phyloP scores from a whole-genome alignment of 1,140 invertebrate genomes.

The Drosophila ironensis region DNA sequence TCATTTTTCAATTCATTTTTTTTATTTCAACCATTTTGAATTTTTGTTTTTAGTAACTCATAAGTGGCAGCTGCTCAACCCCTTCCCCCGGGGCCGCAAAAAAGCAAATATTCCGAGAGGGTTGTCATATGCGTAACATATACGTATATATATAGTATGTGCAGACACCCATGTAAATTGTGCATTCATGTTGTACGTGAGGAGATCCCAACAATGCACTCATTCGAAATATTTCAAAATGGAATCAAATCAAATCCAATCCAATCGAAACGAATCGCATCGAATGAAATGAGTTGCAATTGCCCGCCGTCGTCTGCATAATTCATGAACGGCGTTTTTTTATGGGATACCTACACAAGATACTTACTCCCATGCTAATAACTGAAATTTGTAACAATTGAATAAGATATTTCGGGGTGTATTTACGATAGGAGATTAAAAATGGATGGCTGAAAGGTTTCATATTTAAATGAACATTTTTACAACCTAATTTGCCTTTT shows the following conservation, averaged over 20 bases:
- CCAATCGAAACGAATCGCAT: conserved; percentile 6
- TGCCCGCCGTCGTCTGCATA: conserved; percentile 18
- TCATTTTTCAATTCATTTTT: conserved; percentile 60
- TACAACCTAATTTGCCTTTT: too few species aligned
- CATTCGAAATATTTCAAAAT: conserved; percentile 21
- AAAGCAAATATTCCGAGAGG: conserved; percentile 10
- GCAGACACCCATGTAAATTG: conserved; percentile 7
- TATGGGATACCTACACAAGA: background rate
- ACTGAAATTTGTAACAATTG: background rate
- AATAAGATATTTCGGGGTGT: too few species aligned
- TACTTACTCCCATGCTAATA: conserved; percentile 2
- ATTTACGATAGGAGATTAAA: too few species aligned
- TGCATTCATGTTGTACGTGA: background rate
- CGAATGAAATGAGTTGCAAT: conserved; percentile 42
- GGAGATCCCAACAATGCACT: conserved; percentile 1
- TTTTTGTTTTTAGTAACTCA: conserved; percentile 60
- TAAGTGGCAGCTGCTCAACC: conserved; percentile 69
- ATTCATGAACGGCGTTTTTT: too few species aligned
- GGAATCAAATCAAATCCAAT: conserved; percentile 28
- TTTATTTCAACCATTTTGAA: conserved; percentile 67
- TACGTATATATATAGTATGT: background rate
- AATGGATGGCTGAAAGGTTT: too few species aligned
- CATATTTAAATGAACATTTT: too few species aligned
- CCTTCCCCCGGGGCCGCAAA: background rate
- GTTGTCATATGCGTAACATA: conserved; percentile 16